Conservation (phyloP, 2,797 vertebrate genomes). For the Danio choprae region DNA sequence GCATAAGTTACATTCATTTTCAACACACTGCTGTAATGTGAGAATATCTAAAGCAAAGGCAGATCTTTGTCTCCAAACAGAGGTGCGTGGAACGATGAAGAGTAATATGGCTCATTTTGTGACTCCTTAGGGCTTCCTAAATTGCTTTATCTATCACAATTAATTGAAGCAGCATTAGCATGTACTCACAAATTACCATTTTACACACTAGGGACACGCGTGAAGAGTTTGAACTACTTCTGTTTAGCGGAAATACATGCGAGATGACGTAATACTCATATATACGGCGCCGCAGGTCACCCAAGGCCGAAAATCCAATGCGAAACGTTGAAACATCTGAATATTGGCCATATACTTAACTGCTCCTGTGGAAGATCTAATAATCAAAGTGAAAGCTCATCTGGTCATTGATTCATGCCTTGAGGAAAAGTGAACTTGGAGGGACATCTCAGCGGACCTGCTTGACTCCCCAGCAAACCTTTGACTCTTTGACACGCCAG, state of each 20-base stretch:
- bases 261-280: constrained; percentile 63
- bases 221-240: constrained; percentile 69
- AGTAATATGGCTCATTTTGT: constrained; percentile 34
- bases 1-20: too few relatives aligned
- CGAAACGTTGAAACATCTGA: constrained; percentile 65
- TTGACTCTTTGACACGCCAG: constrained; percentile 78
- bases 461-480: constrained; percentile 75
- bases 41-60: neutral
- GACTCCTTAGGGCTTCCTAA: constrained; percentile 33
- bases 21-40: neutral
- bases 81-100: neutral
- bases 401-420: constrained; percentile 79
- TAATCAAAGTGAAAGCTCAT: constrained; percentile 71
- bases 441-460: constrained; percentile 70
- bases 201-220: constrained; percentile 81
- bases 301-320: neutral
- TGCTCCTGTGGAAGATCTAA: constrained; percentile 76
- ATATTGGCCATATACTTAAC: constrained; percentile 73
- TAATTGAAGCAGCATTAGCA: constrained; percentile 77
- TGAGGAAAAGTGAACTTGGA: constrained; percentile 69
- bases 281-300: constrained; percentile 45
- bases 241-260: constrained; percentile 66
- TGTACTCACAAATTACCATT: constrained; percentile 94
- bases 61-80: constrained; percentile 31
- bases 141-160: constrained; percentile 77